Evolutionary conservation across 2,797 vertebrate species (phyloP).

Genomic region (Sternarchorhynchus goeldii): DNA sequence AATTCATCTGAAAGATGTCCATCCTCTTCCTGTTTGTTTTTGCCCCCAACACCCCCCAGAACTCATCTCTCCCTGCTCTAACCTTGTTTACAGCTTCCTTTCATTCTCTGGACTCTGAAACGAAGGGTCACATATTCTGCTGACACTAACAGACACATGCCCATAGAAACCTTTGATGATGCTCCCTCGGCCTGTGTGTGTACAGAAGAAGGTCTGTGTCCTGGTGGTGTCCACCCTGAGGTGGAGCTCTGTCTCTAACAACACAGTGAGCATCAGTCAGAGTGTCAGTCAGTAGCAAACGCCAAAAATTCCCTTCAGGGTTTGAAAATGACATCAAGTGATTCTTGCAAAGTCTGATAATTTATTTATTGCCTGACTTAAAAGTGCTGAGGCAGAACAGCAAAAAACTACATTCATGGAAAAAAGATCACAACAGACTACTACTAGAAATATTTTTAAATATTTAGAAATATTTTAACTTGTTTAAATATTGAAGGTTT

Average conservation of each 20-base stretch:
- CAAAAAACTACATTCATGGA: neutral
- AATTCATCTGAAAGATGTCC: neutral
- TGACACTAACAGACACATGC: slow-evolving; percentile 28
- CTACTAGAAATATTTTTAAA: neutral
- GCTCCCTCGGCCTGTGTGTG: slow-evolving; percentile 27
- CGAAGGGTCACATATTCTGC: slow-evolving; percentile 45
- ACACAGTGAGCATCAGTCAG: slow-evolving; percentile 23
- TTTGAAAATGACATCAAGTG: slow-evolving; percentile 37
- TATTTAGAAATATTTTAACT: neutral
- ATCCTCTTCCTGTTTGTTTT: neutral
- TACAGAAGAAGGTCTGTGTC: slow-evolving; percentile 20
- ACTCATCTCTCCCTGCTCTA: neutral
- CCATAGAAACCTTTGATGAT: slow-evolving; percentile 41
- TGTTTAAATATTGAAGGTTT: neutral
- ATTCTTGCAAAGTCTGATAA: slow-evolving; percentile 5
- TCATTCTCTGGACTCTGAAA: slow-evolving; percentile 26
- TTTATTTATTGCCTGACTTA: slow-evolving; percentile 24
- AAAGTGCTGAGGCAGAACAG: slow-evolving; percentile 19
- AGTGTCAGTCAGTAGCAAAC: neutral
- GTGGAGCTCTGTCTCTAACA: neutral
- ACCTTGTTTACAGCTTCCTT: slow-evolving; percentile 18
- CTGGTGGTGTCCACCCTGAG: slow-evolving; percentile 6
- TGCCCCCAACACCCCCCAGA: neutral
- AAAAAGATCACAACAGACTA: neutral
- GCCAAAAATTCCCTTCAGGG: slow-evolving; percentile 23